Evolutionary conservation across 2,797 vertebrate species (phyloP).

Genomic region (Denticeps clupeoides): DNA sequence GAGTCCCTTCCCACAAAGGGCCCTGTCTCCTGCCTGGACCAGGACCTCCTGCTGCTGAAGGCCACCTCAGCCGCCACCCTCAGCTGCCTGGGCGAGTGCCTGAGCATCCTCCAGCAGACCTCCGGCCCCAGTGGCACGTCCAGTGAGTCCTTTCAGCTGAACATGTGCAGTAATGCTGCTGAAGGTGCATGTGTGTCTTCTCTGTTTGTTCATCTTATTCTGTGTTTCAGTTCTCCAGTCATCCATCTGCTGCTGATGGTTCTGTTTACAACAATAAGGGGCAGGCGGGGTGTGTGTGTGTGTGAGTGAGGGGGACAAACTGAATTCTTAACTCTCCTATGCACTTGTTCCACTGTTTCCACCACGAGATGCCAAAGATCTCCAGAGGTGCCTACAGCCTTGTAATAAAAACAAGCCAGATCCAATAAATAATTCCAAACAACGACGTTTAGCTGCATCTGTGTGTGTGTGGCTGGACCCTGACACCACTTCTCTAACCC

Average conservation of each 20-base stretch:
- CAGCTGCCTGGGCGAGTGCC: conserved; percentile 93
- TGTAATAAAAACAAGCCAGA: conserved; percentile 47
- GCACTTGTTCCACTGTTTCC: conserved; percentile 39
- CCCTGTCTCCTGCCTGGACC: conserved; percentile 87
- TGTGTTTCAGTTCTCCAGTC: conserved; percentile 28
- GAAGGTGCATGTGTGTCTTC: conserved; percentile 25
- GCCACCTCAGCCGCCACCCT: conserved; percentile 95
- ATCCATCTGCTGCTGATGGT: conserved; percentile 10
- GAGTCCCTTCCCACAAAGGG: conserved; percentile 83
- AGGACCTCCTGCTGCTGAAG: conserved; percentile 93
- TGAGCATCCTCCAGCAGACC: conserved; percentile 82
- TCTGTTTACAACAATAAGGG: too few species aligned
- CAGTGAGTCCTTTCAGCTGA: conserved; percentile 65
- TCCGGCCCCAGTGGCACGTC: conserved; percentile 56
- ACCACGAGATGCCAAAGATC: conserved; percentile 51
- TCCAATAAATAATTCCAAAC: conserved; percentile 55
- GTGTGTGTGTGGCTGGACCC: too few species aligned
- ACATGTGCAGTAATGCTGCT: conserved; percentile 56
- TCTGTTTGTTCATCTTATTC: conserved; percentile 14
- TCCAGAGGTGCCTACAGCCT: conserved; percentile 50
- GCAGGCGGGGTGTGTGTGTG: conserved; percentile 18
- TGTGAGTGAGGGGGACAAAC: conserved; percentile 29
- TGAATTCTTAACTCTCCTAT: conserved; percentile 30
- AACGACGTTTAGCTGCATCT: conserved; percentile 49
- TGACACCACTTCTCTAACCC: too few species aligned